Evolutionary conservation across 2,888 invertebrate species (phyloP).

Genomic region (Agrilus biguttatus): DNA sequence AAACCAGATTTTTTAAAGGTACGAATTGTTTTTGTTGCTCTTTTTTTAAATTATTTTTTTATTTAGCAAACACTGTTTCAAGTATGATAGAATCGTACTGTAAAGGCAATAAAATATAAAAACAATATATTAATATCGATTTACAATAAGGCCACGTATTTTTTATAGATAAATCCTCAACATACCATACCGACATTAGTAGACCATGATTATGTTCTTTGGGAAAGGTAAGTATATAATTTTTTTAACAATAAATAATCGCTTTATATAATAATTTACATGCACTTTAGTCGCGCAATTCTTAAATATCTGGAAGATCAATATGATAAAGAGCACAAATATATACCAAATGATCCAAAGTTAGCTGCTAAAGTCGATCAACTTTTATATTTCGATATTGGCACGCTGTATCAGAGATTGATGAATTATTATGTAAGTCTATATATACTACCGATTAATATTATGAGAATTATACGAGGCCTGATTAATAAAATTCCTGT

Average conservation of each 20-base stretch:
- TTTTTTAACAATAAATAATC: neutral
- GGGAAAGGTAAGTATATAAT: slow-evolving; percentile 48
- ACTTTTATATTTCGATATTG: slow-evolving; percentile 45
- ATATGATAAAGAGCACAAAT: slow-evolving; percentile 46
- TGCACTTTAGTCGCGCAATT: slow-evolving; percentile 46
- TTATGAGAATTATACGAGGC: neutral
- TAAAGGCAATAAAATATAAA: no score
- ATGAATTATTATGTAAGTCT: slow-evolving; percentile 42
- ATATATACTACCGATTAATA: neutral
- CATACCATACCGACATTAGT: slow-evolving; percentile 59
- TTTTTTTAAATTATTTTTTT: no score
- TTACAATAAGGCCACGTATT: no score
- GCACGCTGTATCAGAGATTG: slow-evolving; percentile 39
- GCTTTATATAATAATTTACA: neutral
- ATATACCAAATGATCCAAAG: slow-evolving; percentile 50
- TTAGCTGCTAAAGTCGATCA: slow-evolving; percentile 47
- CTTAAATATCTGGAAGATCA: slow-evolving; percentile 49
- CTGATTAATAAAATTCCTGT: neutral
- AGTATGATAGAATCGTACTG: no score
- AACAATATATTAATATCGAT: no score
- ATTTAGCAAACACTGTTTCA: no score
- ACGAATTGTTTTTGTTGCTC: no score
- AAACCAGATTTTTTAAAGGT: no score
- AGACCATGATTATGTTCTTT: slow-evolving; percentile 53
- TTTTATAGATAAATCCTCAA: slow-evolving; percentile 51